Conservation (phyloP, 2,113 vertebrate genomes). For the Lonchura striata region DNA sequence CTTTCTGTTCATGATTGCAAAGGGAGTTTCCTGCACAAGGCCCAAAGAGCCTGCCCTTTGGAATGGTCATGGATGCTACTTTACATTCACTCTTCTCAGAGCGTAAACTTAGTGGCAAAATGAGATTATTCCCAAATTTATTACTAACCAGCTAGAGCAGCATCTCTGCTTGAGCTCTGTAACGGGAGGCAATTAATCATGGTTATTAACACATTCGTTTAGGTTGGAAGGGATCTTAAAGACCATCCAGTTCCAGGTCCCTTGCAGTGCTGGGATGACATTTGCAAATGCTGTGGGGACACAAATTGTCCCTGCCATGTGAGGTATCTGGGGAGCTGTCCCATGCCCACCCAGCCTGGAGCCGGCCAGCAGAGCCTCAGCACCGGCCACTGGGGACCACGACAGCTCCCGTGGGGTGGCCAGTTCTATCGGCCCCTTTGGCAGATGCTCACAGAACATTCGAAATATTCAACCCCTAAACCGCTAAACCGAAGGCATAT, state of each 20-base stretch:
- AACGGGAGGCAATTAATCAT: fast-evolving
- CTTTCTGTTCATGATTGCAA: not conserved
- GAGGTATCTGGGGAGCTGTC: fast-evolving
- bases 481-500: not conserved
- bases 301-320: fast-evolving
- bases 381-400: fast-evolving
- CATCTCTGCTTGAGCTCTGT: not conserved
- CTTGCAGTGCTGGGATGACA: not conserved
- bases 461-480: not conserved
- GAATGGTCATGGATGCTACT: fast-evolving
- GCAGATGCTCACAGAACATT: not conserved
- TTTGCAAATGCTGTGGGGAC: not conserved
- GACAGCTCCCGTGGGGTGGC: fast-evolving
- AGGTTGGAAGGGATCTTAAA: not conserved
- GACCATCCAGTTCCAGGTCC: not conserved
- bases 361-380: fast-evolving
- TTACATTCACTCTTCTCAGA: not conserved
- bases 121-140: not conserved
- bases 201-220: not conserved
- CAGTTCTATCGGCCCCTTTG: not conserved
- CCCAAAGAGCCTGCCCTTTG: not conserved
- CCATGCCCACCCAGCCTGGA: fast-evolving
- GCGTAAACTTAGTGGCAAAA: not conserved
- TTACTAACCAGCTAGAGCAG: not conserved
- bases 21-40: not conserved